Base-by-base conservation (phyloP, 2,797 vertebrate genomes). In the Pogonophryne albipinna region DNA sequence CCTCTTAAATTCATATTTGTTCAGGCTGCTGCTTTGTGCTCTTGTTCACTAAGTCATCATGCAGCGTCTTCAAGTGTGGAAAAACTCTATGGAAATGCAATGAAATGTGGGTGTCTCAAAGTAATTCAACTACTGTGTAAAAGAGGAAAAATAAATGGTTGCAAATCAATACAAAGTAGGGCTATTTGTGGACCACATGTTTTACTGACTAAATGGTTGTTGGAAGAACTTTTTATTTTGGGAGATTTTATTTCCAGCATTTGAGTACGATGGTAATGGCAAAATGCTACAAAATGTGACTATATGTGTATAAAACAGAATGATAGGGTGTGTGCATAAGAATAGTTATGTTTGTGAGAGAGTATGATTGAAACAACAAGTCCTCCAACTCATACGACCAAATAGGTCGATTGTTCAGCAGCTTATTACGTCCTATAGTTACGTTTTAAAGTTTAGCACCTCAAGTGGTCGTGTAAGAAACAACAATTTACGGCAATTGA, bases 11-110 rank as follows among this genome's bases (percentile, higher is more conserved):
- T 50, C 10, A 46, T 11, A 55, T 60, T 56, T 42, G 27, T 50
- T 72, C 42, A 77, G 74, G 10, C 51, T 61, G 23, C 59, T 68
- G 46, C 56, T 47, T 52, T 27, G 38, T 31, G 38, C 50, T 69
- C 20, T 53, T 31, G 8, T 63, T 69, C 14, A 44, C 16, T 38
- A 31, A 55, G 44, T 62, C 56, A 59, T 59, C 10, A 63, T 44
- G 59, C 17, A 41, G 50, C 20, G 59, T 50, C 13, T 68, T 23
- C 46, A 19, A 52, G 16, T n/a, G 19, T 51, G 31, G 62, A 52
- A 58, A 61, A 52, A 47, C 4, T 53, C 14, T 13, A 19, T 17
- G 9, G 41, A 8, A 27, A 51, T 50, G 34, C 15, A 23, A 23
- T 15, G 0, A 46, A 65, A 44, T 50, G 38, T 63, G 44, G 44